Conservation (phyloP, 2,797 vertebrate genomes). For the Taenioides sp. region DNA sequence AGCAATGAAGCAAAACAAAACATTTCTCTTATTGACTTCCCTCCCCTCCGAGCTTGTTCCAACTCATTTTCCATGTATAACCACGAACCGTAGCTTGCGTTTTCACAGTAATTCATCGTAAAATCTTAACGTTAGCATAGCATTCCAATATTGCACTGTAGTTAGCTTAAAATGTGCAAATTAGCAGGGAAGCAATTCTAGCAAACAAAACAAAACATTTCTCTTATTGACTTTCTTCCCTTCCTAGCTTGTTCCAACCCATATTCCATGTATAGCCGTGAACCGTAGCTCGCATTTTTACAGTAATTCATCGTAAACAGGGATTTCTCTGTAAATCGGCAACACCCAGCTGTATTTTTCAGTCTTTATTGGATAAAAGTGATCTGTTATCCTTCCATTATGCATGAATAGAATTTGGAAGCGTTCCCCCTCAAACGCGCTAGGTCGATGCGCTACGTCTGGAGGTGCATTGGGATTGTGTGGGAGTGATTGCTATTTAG, state of each 20-base stretch:
- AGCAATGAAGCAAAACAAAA: too few species aligned
- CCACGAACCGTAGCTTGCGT: not conserved
- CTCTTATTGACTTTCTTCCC: not conserved
- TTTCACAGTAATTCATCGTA: not conserved
- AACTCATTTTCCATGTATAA: not conserved
- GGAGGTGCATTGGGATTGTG: constrained; percentile 74
- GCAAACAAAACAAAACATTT: not conserved
- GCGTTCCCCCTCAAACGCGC: constrained; percentile 38
- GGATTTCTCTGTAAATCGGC: constrained; percentile 27
- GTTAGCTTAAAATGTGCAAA: not conserved
- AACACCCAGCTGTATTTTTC: constrained; percentile 22
- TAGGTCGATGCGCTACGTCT: constrained; percentile 57
- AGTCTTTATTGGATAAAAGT: constrained; percentile 50
- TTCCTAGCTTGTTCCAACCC: not conserved
- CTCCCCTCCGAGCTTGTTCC: not conserved
- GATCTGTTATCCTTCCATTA: constrained; percentile 51
- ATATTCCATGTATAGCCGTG: not conserved
- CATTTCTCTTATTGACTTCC: too few species aligned
- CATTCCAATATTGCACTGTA: not conserved
- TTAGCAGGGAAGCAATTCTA: not conserved
- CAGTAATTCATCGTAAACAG: not conserved
- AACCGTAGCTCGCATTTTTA: constrained; percentile 1
- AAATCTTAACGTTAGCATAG: not conserved
- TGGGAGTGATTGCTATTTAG: constrained; percentile 84
- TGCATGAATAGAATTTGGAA: constrained; percentile 49